Percentiles rank a stretch among this genome's conserved stretches.
These are phyloP conservation scores for Stenurella melanura DNA, from an alignment of 2,888 invertebrate genomes.

Conservation along the genomic window DNA sequence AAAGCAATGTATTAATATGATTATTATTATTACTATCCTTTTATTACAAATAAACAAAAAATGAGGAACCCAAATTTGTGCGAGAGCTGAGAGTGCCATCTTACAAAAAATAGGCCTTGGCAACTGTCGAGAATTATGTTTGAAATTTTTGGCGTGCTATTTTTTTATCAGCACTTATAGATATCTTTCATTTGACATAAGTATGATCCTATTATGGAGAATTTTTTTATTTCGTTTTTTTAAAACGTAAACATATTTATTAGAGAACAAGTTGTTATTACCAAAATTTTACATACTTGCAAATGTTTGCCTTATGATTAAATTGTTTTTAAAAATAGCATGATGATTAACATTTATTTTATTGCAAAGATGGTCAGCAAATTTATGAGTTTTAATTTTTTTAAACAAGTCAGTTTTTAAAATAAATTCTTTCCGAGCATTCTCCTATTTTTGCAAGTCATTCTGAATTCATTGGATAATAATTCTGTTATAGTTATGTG, in stretches of 20 bases:
- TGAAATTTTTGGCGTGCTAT: neutral
- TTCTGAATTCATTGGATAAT: neutral
- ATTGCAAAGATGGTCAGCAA: slow-evolving; percentile 1
- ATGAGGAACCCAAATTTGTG: too few species aligned
- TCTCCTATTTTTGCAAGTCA: neutral
- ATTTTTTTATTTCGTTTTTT: slow-evolving; percentile 2
- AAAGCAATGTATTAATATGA: too few species aligned
- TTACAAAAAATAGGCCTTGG: neutral
- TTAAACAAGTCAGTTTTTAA: neutral
- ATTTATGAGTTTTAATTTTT: neutral
- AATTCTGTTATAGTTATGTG: too few species aligned
- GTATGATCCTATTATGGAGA: neutral
- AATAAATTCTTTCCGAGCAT: neutral
- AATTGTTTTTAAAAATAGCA: slow-evolving; percentile 17
- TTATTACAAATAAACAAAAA: too few species aligned
- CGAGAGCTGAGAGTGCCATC: too few species aligned
- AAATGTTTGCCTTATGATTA: slow-evolving; percentile 13
- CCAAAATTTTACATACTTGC: neutral
- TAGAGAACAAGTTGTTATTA: slow-evolving; percentile 2
- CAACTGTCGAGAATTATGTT: neutral
- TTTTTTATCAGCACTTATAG: neutral
- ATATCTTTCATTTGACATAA: neutral
- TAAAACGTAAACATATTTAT: slow-evolving; percentile 9
- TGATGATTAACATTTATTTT: slow-evolving; percentile 2
- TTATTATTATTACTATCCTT: too few species aligned